Conservation (phyloP, 1,140 invertebrate genomes). For the Telenomus remus region DNA sequence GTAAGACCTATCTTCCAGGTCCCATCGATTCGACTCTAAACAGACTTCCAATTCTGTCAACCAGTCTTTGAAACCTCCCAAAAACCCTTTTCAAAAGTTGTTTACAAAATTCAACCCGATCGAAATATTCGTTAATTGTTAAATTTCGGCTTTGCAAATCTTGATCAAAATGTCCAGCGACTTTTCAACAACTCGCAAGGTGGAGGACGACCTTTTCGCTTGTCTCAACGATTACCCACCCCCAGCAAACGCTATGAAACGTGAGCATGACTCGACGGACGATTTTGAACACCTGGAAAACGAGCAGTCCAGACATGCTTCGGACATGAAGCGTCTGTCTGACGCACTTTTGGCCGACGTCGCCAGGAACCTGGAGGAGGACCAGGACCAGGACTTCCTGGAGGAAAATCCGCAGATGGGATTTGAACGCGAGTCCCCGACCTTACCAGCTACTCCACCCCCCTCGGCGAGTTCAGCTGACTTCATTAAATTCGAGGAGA, state of each 20-base stretch:
- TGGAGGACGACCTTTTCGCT: slow-evolving; percentile 45
- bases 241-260: slow-evolving; percentile 27
- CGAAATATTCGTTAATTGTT: too few species aligned
- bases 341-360: slow-evolving; percentile 42
- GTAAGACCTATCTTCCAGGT: slow-evolving; percentile 16
- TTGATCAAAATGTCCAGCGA: slow-evolving; percentile 40
- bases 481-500: slow-evolving; percentile 56
- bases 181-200: slow-evolving; percentile 31
- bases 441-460: slow-evolving; percentile 69
- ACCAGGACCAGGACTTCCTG: slow-evolving; percentile 19
- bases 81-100: too few species aligned
- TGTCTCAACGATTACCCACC: slow-evolving; percentile 33
- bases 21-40: slow-evolving; percentile 31
- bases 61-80: too few species aligned
- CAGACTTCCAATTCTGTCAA: background rate
- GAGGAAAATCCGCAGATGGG: slow-evolving; percentile 40
- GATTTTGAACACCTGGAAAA: slow-evolving; percentile 83
- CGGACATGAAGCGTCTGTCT: slow-evolving; percentile 40
- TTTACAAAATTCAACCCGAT: too few species aligned
- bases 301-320: slow-evolving; percentile 63
- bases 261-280: slow-evolving; percentile 79
- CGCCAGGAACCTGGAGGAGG: slow-evolving; percentile 32
- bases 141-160: too few species aligned
- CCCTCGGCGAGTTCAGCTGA: slow-evolving; percentile 67
- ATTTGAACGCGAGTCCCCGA: slow-evolving; percentile 53